Percentiles rank a stretch among this genome's conserved stretches.
These are phyloP conservation scores for Ibidorhyncha struthersii DNA, from an alignment of 2,113 vertebrate species.

Conservation along the genomic window DNA sequence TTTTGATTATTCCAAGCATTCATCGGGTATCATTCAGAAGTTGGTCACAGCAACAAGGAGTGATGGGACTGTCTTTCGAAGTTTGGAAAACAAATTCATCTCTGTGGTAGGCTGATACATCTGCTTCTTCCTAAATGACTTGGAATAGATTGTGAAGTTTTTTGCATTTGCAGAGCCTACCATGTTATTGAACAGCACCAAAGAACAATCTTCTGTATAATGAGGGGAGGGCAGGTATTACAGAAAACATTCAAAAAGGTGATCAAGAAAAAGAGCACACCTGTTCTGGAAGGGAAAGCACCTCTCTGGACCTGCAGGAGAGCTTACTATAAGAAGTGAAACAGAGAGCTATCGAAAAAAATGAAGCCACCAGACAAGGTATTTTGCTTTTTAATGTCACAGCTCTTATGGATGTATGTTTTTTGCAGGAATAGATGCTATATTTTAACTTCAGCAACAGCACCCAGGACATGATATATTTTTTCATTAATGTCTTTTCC, in stretches of 20 bases:
- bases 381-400: conserved; percentile 43
- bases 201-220: conserved; percentile 22
- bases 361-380: conserved; percentile 46
- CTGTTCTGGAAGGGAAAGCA: not conserved
- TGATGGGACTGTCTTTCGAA: not conserved
- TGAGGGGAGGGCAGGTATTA: conserved; percentile 53
- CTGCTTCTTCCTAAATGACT: conserved; percentile 14
- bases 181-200: conserved; percentile 48
- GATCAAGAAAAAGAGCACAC: conserved; percentile 19
- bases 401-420: not conserved
- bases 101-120: conserved; percentile 21
- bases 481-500: not conserved
- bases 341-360: not conserved
- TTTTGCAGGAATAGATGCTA: not conserved
- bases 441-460: not conserved
- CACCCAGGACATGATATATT: not conserved
- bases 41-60: not conserved
- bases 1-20: not conserved
- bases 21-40: not conserved
- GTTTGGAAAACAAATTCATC: not conserved
- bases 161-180: conserved; percentile 63
- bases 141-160: conserved; percentile 56
- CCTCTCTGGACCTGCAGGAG: conserved; percentile 20
- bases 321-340: conserved; percentile 5
- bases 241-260: conserved; percentile 21